Conservation (phyloP, 2,888 invertebrate genomes). For the Chymomyza caudatula region DNA sequence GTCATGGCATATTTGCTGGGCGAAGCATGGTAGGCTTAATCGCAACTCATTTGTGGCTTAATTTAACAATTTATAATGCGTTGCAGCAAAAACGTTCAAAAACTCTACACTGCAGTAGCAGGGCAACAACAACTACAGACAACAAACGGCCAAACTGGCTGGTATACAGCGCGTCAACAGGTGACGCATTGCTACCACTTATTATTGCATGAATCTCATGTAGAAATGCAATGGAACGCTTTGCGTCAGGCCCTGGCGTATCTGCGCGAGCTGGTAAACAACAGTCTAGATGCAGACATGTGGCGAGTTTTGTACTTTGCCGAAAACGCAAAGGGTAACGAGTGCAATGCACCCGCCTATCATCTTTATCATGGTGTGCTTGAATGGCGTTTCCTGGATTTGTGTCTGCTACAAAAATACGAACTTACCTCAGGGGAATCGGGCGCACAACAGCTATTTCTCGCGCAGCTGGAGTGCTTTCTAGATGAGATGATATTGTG, state of each 20-base stretch:
- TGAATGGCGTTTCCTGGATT: conserved; percentile 76
- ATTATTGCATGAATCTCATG: conserved; percentile 47
- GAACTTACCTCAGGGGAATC: not conserved
- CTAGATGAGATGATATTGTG: conserved; percentile 65
- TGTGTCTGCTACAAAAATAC: conserved; percentile 62
- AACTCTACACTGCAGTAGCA: conserved; percentile 58
- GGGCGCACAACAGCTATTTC: not conserved
- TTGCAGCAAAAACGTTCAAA: conserved; percentile 72
- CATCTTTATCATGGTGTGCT: conserved; percentile 76
- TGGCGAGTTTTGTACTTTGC: conserved; percentile 71
- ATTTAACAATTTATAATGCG: not conserved
- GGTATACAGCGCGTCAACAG: conserved; percentile 63
- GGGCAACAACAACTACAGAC: conserved; percentile 38
- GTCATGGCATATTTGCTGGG: conserved; percentile 57
- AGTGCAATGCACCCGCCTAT: conserved; percentile 73
- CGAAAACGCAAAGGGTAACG: conserved; percentile 72
- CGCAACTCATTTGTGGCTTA: not conserved
- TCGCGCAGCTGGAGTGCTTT: conserved; percentile 57
- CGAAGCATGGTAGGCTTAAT: conserved; percentile 65
- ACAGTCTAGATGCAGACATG: conserved; percentile 53
- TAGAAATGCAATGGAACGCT: conserved; percentile 30
- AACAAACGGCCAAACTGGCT: conserved; percentile 25
- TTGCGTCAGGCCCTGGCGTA: conserved; percentile 40
- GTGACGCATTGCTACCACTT: conserved; percentile 70
- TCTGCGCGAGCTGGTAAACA: conserved; percentile 63